Conservation (phyloP, 2,888 invertebrate genomes). For the Sepioteuthis lessoniana region DNA sequence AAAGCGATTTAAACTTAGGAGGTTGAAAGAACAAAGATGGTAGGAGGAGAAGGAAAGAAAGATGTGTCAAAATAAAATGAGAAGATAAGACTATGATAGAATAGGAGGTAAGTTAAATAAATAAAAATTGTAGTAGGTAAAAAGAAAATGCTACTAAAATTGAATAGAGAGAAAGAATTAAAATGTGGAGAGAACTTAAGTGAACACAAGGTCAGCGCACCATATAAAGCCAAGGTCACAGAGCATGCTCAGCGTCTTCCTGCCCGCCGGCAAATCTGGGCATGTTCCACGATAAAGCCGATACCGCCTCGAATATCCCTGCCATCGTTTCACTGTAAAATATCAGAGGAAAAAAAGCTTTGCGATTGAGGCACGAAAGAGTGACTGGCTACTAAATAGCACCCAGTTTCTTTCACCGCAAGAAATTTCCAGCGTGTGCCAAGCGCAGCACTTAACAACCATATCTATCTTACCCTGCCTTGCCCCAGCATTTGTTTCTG, state of each 20-base stretch:
- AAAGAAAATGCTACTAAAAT: not conserved
- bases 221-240: slow-evolving; percentile 47
- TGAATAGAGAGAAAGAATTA: not conserved
- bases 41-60: not conserved
- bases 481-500: not conserved
- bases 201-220: slow-evolving; percentile 45
- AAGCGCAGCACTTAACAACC: not conserved
- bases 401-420: not conserved
- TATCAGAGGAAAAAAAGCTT: not conserved
- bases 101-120: not conserved
- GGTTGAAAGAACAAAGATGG: not conserved
- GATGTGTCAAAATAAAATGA: not conserved
- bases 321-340: not conserved
- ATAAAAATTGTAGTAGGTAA: not conserved
- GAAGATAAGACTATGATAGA: not conserved
- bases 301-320: not conserved
- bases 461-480: not conserved
- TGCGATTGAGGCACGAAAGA: not conserved
- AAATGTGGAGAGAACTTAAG: not conserved
- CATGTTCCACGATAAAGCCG: slow-evolving; percentile 24
- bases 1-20: not conserved
- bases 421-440: slow-evolving; percentile 21
- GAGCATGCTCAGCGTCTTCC: slow-evolving; percentile 39
- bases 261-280: slow-evolving; percentile 40
- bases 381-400: not conserved